phyloP scores from a whole-genome alignment of 2,797 vertebrate species.

The Salmo trutta region DNA sequence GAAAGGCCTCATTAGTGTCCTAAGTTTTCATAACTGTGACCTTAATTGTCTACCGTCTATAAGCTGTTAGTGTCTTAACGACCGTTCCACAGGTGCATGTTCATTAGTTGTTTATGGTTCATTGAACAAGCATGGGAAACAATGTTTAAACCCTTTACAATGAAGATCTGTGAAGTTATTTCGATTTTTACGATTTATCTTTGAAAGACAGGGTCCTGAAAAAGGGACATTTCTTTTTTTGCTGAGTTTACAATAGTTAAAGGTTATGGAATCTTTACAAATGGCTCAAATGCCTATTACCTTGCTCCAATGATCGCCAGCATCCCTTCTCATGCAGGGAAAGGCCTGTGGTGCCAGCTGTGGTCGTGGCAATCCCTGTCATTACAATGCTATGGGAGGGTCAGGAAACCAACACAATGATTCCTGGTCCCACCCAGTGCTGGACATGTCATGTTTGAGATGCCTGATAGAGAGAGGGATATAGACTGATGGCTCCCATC shows the following conservation, averaged over 20 bases:
- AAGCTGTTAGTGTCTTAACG: too few species aligned
- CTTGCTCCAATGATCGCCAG: neutral
- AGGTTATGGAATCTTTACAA: neutral
- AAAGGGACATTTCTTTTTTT: too few species aligned
- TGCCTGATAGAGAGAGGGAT: slow-evolving; percentile 43
- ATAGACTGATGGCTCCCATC: slow-evolving; percentile 57
- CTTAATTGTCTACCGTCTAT: too few species aligned
- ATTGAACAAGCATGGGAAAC: too few species aligned
- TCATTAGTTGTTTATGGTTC: too few species aligned
- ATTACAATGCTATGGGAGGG: slow-evolving; percentile 37
- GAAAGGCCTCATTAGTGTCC: too few species aligned
- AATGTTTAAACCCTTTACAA: too few species aligned
- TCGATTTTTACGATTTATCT: neutral
- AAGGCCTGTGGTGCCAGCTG: slow-evolving; percentile 27
- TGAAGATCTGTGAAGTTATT: neutral
- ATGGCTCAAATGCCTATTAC: neutral
- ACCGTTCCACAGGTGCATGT: too few species aligned
- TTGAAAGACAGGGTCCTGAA: too few species aligned
- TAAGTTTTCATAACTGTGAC: too few species aligned
- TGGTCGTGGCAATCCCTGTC: slow-evolving; percentile 38
- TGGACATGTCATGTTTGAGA: slow-evolving; percentile 37
- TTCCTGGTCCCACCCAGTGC: slow-evolving; percentile 40
- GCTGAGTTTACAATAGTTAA: neutral
- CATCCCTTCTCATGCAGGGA: slow-evolving; percentile 3
- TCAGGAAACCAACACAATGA: slow-evolving; percentile 48